These are phyloP conservation scores for Gerris buenoi DNA, from an alignment of 1,140 invertebrate genomes.

Conservation along the genomic window DNA sequence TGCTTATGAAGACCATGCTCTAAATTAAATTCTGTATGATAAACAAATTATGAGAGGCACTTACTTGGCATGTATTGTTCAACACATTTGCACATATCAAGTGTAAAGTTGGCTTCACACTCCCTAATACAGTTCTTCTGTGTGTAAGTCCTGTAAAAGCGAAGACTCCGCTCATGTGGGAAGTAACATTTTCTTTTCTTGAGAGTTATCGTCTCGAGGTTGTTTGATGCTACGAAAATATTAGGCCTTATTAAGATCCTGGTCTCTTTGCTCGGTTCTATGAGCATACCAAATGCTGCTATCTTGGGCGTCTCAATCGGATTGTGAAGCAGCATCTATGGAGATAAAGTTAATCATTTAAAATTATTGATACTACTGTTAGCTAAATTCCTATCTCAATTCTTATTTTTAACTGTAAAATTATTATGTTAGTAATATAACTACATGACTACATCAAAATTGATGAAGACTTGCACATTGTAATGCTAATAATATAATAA, in stretches of 20 bases:
- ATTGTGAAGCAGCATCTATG: slow-evolving; percentile 52
- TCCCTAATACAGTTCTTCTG: slow-evolving; percentile 55
- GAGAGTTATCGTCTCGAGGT: slow-evolving; percentile 33
- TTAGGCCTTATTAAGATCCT: slow-evolving; percentile 46
- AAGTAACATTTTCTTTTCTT: slow-evolving; percentile 55
- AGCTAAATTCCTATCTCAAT: too few species aligned
- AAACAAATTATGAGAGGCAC: too few species aligned
- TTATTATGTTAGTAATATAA: too few species aligned
- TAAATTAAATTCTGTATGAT: too few species aligned
- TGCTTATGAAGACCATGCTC: too few species aligned
- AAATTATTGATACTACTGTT: too few species aligned
- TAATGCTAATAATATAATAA: too few species aligned
- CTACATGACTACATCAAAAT: too few species aligned
- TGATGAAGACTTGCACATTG: too few species aligned
- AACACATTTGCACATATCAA: slow-evolving; percentile 45
- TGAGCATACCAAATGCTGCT: slow-evolving; percentile 48
- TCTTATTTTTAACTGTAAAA: too few species aligned
- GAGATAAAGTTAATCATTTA: too few species aligned
- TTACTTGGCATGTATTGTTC: slow-evolving; percentile 50
- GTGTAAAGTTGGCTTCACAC: slow-evolving; percentile 48
- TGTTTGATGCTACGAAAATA: slow-evolving; percentile 42
- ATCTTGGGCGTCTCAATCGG: slow-evolving; percentile 61
- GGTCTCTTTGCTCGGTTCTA: slow-evolving; percentile 49
- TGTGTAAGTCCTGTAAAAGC: slow-evolving; percentile 55
- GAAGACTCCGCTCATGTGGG: slow-evolving; percentile 45